Evolutionary conservation across 2,888 invertebrate species (phyloP), one percentile per base, ranked within the genome.

Genomic region (Galeruca laticollis): DNA sequence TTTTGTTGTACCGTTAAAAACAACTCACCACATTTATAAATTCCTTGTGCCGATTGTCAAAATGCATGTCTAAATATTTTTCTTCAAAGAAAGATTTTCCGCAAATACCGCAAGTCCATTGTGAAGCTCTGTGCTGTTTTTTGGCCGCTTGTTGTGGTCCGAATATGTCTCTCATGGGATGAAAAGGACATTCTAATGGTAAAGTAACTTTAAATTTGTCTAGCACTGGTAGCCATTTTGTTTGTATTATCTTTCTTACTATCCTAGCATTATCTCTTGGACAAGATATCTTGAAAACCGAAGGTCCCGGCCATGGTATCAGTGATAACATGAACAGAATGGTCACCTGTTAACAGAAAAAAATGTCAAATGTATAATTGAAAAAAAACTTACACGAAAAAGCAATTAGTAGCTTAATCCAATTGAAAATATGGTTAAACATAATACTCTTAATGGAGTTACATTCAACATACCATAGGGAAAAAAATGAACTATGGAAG

Each of bases 81-180:
- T 96, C 96, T 85, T 94, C 93, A 87, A 94, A 95, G 85, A 96
- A 95, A 75, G 95, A 94, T 86, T 96, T 95, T 78, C 96, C 96
- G 87, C 96, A 96, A 77, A 95, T 90, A 70, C 94, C 93, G 83
- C 96, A 96, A 10, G 94, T 94, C 95, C 96, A 96, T 85, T 95
- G 95, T 40, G 94, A 94, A 18, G 94, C 91, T 73, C 95, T 89
- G 86, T 94, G 94, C 83, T 94, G 93, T 80, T 92, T 89, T 86
- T 95, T 95, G 80, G 94, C 93, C 69, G 91, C 90, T 85, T 95
- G 94, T 84, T 95, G 94, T 20, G 94, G 94, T 75, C 93, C 92
- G 86, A 95, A 95, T 75, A 96, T 93, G 85, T 96, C 96, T 78
- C 96, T 89, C 77, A 91, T 89, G 47, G 94, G 94, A 87, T 96